Base-by-base conservation (phyloP, 2,113 vertebrate species). In the Micronycteris hirsuta region DNA sequence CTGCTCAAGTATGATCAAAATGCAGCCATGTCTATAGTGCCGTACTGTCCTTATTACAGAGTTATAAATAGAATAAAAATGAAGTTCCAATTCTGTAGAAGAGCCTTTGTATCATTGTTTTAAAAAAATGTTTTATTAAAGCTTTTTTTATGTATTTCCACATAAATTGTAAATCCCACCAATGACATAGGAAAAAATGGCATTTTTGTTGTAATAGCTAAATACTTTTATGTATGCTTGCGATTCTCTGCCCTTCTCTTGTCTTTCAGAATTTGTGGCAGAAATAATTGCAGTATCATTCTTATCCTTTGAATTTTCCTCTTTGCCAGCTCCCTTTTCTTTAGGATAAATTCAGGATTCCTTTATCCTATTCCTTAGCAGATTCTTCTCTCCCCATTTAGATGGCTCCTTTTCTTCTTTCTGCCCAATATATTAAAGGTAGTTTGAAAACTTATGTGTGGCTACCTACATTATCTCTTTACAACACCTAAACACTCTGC, bases 1-100 rank as follows among this genome's bases (percentile, higher is more conserved):
- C 9, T 78, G 3, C 7, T 94, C 45, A 81, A 91, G 54, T 83
- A 33, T n/a, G 45, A 77, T 89, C 24, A 92, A 86, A 93, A 92
- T 43, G 77, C 14, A 38, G 7, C 73, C 20, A 19, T 82, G 4
- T 78, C 43, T 94, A 52, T 82, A 68, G 38, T 61, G 63, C n/a
- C 33, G 1, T 24, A 47, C 49, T 96, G 2, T 26, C 7, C 10
- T 93, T 70, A 80, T 47, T 92, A 45, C 3, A 88, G 1, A 89
- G 5, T 74, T 68, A 70, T 82, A 71, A 89, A 86, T 8, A 68
- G 4, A 78, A 76, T 56, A 45, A 82, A 88, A 77, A 56, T 36
- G 11, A 87, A 86, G 65, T 92, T 68, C 24, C 7, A 61, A 28
- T 81, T 70, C 47, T 85, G 0, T 4, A 49, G 41, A 78, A 63